Evolutionary conservation across 1,140 invertebrate species (phyloP), one percentile per base, ranked within the genome.

Genomic region (Saccostrea cuccullata): DNA sequence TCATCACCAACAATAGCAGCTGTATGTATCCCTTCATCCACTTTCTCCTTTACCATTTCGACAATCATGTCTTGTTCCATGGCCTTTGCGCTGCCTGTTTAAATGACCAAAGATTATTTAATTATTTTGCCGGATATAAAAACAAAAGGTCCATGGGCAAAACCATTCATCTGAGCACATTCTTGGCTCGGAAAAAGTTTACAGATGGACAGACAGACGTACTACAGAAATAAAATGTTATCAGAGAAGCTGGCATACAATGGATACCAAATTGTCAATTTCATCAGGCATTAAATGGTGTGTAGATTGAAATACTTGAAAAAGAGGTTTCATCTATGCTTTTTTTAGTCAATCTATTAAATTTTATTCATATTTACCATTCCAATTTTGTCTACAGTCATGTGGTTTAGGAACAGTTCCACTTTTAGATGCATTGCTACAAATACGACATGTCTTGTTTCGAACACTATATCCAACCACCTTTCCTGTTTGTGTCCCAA

Each of bases 61-160:
- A 83, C 77, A 3, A 84, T 30, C 77, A 87, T 83, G 23, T 83
- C 77, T 9, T 17, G 15, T 58, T 87, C 86, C 86, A 83, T 87
- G 6, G 55, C 55, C 23, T 87, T 87, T 20, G 86, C 55, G 40
- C 26, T 47, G 1, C 56, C 55, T n/a, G 12, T 64, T 67, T n/a
- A 67, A 67, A 67, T 47, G 9, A 47, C 47, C 9, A 47, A 47
- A 47, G 9, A 47, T 47, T 47, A 47, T 9, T 47, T 47, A 36
- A 36, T 36, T 36, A 36, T 36, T 36, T 36, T 36, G 30, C 30
- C 30, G 30, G 30, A 36, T 36, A 36, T 36, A 36, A 36, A 36
- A 36, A 36, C 30, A 36, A 36, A 36, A 36, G 30, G 30, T 36
- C 30, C 30, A 36, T 36, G 30, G 30, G 30, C 30, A 36, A 36